These are phyloP conservation scores for Enchytraeus crypticus DNA, from an alignment of 2,888 invertebrate genomes.

Conservation along the genomic window DNA sequence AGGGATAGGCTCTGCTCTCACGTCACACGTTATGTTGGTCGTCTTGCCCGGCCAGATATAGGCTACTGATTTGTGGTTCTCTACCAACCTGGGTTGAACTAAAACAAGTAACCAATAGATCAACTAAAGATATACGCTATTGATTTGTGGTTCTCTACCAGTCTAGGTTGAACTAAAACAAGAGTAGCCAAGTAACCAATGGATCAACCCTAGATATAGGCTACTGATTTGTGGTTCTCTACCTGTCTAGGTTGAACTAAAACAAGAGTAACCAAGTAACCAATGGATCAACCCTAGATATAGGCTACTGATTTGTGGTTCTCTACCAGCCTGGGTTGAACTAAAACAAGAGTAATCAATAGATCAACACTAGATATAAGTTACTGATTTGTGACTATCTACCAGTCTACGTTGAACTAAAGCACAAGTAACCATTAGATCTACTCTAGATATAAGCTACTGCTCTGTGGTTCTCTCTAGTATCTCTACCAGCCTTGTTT, in stretches of 20 bases:
- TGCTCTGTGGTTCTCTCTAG: no score
- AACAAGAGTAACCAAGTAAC: no score
- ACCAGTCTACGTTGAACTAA: no score
- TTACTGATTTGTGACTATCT: no score
- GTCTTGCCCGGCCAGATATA: constrained; percentile 24
- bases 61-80: not conserved
- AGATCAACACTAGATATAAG: not conserved
- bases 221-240: no score
- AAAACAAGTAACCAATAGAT: not conserved
- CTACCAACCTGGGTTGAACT: constrained; percentile 5
- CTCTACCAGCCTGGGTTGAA: constrained; percentile 2
- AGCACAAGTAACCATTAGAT: not conserved
- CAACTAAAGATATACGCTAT: not conserved
- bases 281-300: constrained; percentile 13
- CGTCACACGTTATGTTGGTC: constrained; percentile 23
- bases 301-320: constrained; percentile 8
- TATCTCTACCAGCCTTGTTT: no score
- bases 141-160: no score
- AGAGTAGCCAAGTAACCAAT: not conserved
- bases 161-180: no score
- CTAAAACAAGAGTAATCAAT: not conserved
- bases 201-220: no score
- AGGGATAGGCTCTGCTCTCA: constrained; percentile 19
- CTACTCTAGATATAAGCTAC: no score
- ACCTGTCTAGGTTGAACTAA: no score